Evolutionary conservation across 2,797 vertebrate species (phyloP), one percentile per base, ranked within the genome.

Genomic region (Kryptolebias ocellatus): DNA sequence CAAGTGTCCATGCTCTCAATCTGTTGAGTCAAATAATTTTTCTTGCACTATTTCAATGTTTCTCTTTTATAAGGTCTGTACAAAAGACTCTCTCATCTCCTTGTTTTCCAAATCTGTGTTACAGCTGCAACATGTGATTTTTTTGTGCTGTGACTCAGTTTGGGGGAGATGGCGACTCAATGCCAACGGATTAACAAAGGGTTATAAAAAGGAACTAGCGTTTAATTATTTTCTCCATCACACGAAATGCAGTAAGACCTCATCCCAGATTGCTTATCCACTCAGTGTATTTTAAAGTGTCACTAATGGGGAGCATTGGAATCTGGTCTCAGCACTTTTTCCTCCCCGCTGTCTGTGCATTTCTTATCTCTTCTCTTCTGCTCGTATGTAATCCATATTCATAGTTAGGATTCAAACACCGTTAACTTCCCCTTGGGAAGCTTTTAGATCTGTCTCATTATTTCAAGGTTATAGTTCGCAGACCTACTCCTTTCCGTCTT

Each of bases 191-290:
- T 59, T 66, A 61, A 56, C 64, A 74, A 67, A 73, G 37, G 53
- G 49, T 60, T 79, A 74, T 70, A 72, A 79, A 72, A 71, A 69
- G 59, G 72, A 39, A 69, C 70, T 52, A 45, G 67, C 53, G 28
- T 68, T 79, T 28, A 67, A 78, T 85, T 81, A 65, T 80, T 83
- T 74, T 89, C 85, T 60, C 71, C 63, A 61, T 83, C 79, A 70
- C 78, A 75, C 63, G 78, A 85, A 88, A 84, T 80, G 9, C 60
- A 50, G 17, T 37, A 50, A 47, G 55, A 50, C 81, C 86, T 79
- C 76, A 78, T 86, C 72, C 65, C 74, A 78, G 80, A 76, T 84
- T 83, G 77, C 89, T 90, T 88, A 87, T 88, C 74, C 80, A 79
- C 74, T 79, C 80, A 57, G 62, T 86, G 80, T 85, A 85, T 89